Evolutionary conservation across 2,797 vertebrate genomes (phyloP).

Genomic region (Cuniculus paca): DNA sequence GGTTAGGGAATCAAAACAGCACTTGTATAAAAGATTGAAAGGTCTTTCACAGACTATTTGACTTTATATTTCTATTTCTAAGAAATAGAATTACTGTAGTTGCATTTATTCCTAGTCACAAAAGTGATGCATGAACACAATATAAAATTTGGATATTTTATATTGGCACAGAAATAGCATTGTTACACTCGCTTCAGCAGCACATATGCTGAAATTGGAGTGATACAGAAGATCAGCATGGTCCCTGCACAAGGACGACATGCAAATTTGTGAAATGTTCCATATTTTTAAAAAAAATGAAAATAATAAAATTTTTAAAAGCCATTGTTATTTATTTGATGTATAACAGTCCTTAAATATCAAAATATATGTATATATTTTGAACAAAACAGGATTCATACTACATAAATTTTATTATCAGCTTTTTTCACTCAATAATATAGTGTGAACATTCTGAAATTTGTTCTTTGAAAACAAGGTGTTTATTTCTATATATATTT

Average conservation of each 20-base stretch:
- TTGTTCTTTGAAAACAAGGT: constrained; percentile 52
- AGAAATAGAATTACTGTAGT: background rate
- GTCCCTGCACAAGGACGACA: background rate
- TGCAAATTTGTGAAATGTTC: background rate
- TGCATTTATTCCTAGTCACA: constrained; percentile 23
- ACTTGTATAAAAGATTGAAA: background rate
- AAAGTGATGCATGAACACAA: background rate
- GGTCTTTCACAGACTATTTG: background rate
- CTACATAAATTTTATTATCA: constrained; percentile 8
- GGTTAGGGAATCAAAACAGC: background rate
- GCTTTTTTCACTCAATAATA: constrained; percentile 32
- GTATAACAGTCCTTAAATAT: constrained; percentile 21
- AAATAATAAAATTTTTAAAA: background rate
- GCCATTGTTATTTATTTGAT: background rate
- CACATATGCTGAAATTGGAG: background rate
- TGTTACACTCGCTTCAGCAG: background rate
- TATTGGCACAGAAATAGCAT: constrained; percentile 17
- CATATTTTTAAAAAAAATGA: background rate
- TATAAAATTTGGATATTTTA: constrained; percentile 19
- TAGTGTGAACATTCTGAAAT: constrained; percentile 11
- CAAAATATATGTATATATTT: constrained; percentile 41
- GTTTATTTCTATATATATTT: constrained; percentile 51
- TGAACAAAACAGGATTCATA: constrained; percentile 22
- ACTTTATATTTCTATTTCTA: background rate
- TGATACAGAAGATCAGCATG: background rate